Percentiles rank a stretch among this genome's conserved stretches.
These are phyloP conservation scores for Oscheius sp. DNA, from an alignment of 2,888 invertebrate species.

Conservation along the genomic window DNA sequence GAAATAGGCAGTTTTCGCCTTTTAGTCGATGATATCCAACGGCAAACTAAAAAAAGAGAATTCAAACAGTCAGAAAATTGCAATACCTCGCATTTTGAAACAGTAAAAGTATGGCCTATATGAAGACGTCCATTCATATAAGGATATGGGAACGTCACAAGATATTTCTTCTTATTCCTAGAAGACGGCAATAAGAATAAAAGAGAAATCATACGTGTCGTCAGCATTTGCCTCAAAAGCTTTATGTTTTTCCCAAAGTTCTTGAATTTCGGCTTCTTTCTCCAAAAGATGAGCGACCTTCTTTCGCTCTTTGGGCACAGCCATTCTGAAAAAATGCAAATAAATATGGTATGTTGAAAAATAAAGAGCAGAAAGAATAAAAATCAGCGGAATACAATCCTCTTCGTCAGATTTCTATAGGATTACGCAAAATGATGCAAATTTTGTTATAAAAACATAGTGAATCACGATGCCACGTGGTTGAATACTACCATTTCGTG, in stretches of 20 bases:
- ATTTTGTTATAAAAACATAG: no score
- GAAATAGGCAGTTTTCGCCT: slow-evolving; percentile 91
- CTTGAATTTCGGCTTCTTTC: slow-evolving; percentile 84
- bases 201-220: slow-evolving; percentile 49
- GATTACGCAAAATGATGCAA: no score
- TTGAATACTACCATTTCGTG: no score
- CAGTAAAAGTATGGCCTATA: slow-evolving; percentile 94
- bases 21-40: slow-evolving; percentile 89
- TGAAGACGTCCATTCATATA: slow-evolving; percentile 99
- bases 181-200: slow-evolving; percentile 17
- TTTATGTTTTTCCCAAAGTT: slow-evolving; percentile 85
- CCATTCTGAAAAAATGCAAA: no score
- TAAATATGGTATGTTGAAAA: no score
- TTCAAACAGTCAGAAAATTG: slow-evolving; percentile 19
- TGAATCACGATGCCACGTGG: no score
- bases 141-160: slow-evolving; percentile 95
- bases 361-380: no score
- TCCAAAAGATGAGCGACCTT: slow-evolving; percentile 55
- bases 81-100: slow-evolving; percentile 92
- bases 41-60: slow-evolving; percentile 81
- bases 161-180: slow-evolving; percentile 80
- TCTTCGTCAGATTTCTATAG: no score
- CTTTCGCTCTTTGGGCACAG: slow-evolving; percentile 51
- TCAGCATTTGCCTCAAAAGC: slow-evolving; percentile 88
- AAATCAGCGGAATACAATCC: no score